These are phyloP conservation scores for Thelaira solivaga DNA, from an alignment of 2,888 invertebrate genomes.

Conservation along the genomic window DNA sequence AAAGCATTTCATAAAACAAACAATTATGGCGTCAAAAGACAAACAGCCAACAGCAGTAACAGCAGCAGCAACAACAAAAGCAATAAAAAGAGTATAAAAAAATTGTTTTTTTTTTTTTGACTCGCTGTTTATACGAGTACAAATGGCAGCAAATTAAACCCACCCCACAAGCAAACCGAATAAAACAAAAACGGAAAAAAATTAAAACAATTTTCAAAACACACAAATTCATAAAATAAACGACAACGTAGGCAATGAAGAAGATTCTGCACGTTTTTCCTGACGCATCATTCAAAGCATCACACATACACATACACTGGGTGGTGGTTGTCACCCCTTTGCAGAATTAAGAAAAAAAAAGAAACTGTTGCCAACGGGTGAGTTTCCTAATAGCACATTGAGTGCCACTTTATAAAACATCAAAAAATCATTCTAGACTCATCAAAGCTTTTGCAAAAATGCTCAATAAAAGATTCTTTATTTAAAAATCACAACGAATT, in stretches of 20 bases:
- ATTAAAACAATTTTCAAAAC: slow-evolving; percentile 27
- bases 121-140: too few species aligned
- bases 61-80: slow-evolving; percentile 3
- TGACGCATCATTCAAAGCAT: background rate
- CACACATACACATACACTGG: background rate
- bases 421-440: too few species aligned
- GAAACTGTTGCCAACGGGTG: background rate
- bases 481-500: too few species aligned
- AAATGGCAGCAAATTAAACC: slow-evolving; percentile 43
- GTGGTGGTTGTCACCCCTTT: background rate
- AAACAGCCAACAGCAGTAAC: too few species aligned
- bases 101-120: too few species aligned
- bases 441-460: too few species aligned
- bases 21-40: slow-evolving; percentile 57
- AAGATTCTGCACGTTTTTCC: slow-evolving; percentile 46
- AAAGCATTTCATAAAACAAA: slow-evolving; percentile 7
- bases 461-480: too few species aligned
- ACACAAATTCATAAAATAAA: slow-evolving; percentile 51
- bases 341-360: background rate
- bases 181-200: slow-evolving; percentile 2
- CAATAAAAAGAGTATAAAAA: slow-evolving; percentile 24
- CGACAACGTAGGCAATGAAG: slow-evolving; percentile 5
- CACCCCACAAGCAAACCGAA: slow-evolving; percentile 22
- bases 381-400: too few species aligned
- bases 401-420: too few species aligned